Base-by-base conservation (phyloP, 1,140 invertebrate genomes). In the Drosophila simulans region DNA sequence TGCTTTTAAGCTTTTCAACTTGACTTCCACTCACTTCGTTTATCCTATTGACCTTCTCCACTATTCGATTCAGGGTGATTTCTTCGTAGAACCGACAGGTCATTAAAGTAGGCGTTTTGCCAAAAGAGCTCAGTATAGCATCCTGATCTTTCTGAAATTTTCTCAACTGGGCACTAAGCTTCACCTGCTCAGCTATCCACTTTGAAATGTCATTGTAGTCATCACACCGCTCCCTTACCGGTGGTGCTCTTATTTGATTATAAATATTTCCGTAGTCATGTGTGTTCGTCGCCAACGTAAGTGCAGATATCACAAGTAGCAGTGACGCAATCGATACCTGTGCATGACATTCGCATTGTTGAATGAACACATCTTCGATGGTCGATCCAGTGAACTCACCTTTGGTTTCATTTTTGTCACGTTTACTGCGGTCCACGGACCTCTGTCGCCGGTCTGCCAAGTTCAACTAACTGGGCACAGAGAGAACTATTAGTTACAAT, bases 381-480 rank as follows among this genome's bases (percentile, higher is more conserved):
- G 10, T 15, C 1, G 2, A 25, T 3, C 4, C 35, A 10, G 22
- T 13, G 13, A 52, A 66, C 56, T 82, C 31, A 88, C 82, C 78
- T 69, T 71, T 37, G 57, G 42, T 74, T 62, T 43, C 27, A 43
- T 51, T 56, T 64, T 42, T 48, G 40, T 64, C 54, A 58, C 45
- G 60, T 49, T 65, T 64, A 17, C 49, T 69, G 73, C 78, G 81
- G 17, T 86, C 13, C 43, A n/a, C 22, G 54, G 4, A 68, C 53
- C 34, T 42, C 7, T 51, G 22, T 20, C 48, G 37, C 7, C 58
- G 46, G 69, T 17, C 11, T 25, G 59, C 58, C 39, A 65, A 52
- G 52, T 59, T 25, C 5, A 63, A 86, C 79, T 86, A 72, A 86
- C 70, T 83, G 70, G 70, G 56, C 39, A 27, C 35, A 59, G 25